A percentile compares a stretch with the other conserved stretches of the same genome.
phyloP scores from a whole-genome alignment of 1,140 invertebrate species.

The Ceratina japonica region DNA sequence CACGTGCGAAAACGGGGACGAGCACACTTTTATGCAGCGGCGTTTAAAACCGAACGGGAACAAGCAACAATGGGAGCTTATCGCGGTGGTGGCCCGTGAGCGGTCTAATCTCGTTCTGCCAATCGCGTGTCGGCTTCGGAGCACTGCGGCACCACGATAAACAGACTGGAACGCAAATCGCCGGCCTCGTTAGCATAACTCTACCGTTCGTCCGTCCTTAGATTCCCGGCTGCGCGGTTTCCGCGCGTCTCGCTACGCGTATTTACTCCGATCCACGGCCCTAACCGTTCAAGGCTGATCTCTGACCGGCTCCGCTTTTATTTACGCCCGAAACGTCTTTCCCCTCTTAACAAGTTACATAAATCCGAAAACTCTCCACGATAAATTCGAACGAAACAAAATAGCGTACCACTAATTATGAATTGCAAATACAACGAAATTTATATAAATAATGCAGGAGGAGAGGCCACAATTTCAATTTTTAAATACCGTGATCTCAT shows the following conservation, averaged over 20 bases:
- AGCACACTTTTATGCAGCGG: conserved; percentile 27
- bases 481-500: too few species aligned
- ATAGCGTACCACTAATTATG: too few species aligned
- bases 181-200: conserved; percentile 63
- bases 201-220: conserved; percentile 48
- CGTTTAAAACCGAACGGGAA: conserved; percentile 55
- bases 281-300: not conserved
- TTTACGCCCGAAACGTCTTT: not conserved
- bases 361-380: not conserved
- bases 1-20: conserved; percentile 21
- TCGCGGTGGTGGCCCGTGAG: conserved; percentile 39
- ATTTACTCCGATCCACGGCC: conserved; percentile 8
- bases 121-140: conserved; percentile 55
- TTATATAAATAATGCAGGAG: too few species aligned
- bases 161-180: conserved; percentile 64
- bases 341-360: not conserved
- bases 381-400: too few species aligned
- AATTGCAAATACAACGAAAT: too few species aligned
- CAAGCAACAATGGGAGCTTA: conserved; percentile 60
- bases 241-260: not conserved
- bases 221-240: conserved; percentile 25
- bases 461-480: too few species aligned
- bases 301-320: not conserved
- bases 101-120: conserved; percentile 62
- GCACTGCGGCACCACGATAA: conserved; percentile 54